phyloP scores from a whole-genome alignment of 2,888 invertebrate species.

The Eupeodes luniger region DNA sequence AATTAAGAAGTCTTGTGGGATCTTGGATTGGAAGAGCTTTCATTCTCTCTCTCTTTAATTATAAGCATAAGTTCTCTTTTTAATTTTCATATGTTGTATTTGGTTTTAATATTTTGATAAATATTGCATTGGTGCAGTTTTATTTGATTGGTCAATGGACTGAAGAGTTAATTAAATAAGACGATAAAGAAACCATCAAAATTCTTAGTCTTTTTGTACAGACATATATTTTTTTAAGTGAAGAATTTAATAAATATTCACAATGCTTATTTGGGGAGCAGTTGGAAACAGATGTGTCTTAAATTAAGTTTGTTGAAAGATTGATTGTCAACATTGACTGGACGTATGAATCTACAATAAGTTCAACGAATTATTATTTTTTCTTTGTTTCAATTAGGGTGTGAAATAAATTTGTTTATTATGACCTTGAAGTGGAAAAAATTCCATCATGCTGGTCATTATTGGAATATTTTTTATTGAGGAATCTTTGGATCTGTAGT shows the following conservation, averaged over 20 bases:
- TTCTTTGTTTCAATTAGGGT: not conserved
- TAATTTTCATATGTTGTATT: not conserved
- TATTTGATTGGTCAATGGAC: not conserved
- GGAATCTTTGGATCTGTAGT: no score
- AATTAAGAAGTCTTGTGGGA: not conserved
- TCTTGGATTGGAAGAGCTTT: not conserved
- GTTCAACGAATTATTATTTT: conserved; percentile 10
- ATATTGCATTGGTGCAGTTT: not conserved
- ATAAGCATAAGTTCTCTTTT: not conserved
- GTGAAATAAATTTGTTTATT: not conserved
- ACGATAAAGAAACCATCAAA: conserved; percentile 3
- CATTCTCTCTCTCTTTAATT: not conserved
- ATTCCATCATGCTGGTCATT: not conserved
- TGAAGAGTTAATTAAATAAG: conserved; percentile 3
- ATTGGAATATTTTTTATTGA: no score
- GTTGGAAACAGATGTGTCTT: not conserved
- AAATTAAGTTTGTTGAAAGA: conserved; percentile 15
- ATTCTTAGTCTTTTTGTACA: no score
- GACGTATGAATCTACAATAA: no score
- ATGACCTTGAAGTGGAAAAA: not conserved
- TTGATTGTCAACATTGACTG: not conserved
- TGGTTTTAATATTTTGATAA: not conserved
- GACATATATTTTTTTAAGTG: not conserved
- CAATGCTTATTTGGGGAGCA: not conserved
- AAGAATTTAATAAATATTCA: conserved; percentile 3